Base-by-base conservation (phyloP, 2,888 invertebrate genomes). In the Scaptomyza flava region DNA sequence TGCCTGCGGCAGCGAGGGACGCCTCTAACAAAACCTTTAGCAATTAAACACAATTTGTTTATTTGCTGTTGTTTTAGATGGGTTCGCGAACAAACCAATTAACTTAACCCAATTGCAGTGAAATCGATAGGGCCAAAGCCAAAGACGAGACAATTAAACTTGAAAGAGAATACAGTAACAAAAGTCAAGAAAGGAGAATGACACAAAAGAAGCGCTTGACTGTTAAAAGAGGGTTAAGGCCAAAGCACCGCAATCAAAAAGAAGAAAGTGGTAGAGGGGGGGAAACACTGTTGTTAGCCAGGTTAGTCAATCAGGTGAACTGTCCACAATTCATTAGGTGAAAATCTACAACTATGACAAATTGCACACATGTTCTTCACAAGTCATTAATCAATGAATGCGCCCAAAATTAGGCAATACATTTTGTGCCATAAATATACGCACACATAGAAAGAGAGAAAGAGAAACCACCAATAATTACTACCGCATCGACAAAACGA, bases 161-260 rank as follows among this genome's bases (percentile, higher is more conserved):
- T 87, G 83, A 83, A 81, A 87, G 69, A 77, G 47, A 81, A 63
- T 45, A 12, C 9, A 5, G 12, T 11, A 43, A 43, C 12, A 31
- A 11, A 14, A 48, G 65, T 61, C 41, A 41, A 66, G 38, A 74
- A 69, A 76, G 36, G 50, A 53, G 42, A 53, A 38, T 45, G 57
- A 48, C 65, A 64, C 59, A 64, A 65, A 68, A 65, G 68, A 65
- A 68, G 31, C 66, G 57, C 62, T 62, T 65, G 65, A 58, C 53
- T 46, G 53, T 51, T 57, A 66, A 70, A 88, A 87, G 80, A 70
- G 81, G 86, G 84, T 78, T 87, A 87, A 85, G 87, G 83, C 79
- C 43, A 73, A 61, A 68, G 67, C 41, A 61, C 41, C 43, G 33
- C 52, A 48, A 67, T 56, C 14, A 38, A 7, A 38, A 23, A 23